Base-by-base conservation (phyloP, 2,113 vertebrate genomes). In the Anas platyrhynchos region DNA sequence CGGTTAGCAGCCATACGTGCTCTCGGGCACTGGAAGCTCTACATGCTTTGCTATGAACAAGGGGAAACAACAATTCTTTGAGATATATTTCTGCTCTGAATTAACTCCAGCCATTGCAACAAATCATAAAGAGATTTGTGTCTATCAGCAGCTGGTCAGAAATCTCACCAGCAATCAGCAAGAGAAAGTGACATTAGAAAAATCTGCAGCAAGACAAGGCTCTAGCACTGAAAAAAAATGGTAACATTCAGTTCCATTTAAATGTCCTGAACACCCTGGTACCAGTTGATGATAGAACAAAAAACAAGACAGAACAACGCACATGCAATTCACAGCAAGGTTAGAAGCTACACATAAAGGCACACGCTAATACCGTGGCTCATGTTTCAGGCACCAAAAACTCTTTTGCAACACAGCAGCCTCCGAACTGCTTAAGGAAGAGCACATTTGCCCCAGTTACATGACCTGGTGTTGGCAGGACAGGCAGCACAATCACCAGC, bases 71-170 rank as follows among this genome's bases (percentile, higher is more conserved):
- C 72, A 69, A 48, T 68, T 50, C 83, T 81, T 75, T 71, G 81
- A 89, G 83, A 92, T 54, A 67, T 58, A 56, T 82, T 91, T 79
- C 93, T 97, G 90, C 92, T 93, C 88, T 92, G 91, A 94, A 96
- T 97, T 95, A 96, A 91, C 86, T 29, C 77, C 92, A 93, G 56
- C 83, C 94, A 83, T 94, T 92, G 93, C 63, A 89, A 96, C 84
- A 97, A 96, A 96, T 91, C 95, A 95, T 17, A 34, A 62, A 32
- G 76, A 91, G 78, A 94, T 89, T 67, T 89, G 91, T 79, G 84
- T 77, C 95, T 96, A 83, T 95, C 95, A 95, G 93, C 91, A 94
- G 93, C 58, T 95, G 78, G 93, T 94, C 93, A 96, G 75, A 96
- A 77, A 63, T 69, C 93, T 91, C 91, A 96, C 81, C 94, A 95